A percentile compares a stretch with the other conserved stretches of the same genome.
Conservation (phyloP, 2,113 vertebrate species). For the Notothenia coriiceps region DNA sequence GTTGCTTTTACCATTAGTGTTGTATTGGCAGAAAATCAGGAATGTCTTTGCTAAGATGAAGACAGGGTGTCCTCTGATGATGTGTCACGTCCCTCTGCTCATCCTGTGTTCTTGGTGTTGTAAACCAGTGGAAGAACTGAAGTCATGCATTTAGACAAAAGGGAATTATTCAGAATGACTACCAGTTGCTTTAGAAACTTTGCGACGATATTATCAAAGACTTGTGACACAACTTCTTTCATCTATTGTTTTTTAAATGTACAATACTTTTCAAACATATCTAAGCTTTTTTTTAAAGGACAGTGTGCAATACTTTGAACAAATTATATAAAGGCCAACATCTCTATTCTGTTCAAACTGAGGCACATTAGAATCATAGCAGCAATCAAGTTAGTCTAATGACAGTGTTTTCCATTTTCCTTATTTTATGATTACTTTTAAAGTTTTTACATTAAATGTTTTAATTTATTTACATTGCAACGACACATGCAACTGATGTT, state of each 20-base stretch:
- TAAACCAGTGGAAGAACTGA: slow-evolving; percentile 18
- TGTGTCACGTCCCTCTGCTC: slow-evolving; percentile 8
- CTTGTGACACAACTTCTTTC: neutral
- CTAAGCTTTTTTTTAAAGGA: neutral
- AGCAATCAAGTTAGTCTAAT: neutral
- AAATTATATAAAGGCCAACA: neutral
- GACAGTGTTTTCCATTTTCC: neutral
- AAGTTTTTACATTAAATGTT: neutral
- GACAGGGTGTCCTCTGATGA: slow-evolving; percentile 11
- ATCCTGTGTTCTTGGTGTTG: slow-evolving; percentile 27
- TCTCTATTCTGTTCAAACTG: neutral
- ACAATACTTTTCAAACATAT: neutral
- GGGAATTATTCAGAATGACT: neutral
- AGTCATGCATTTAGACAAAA: neutral
- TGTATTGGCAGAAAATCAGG: neutral
- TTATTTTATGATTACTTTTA: neutral
- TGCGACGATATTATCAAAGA: neutral
- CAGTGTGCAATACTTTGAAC: neutral
- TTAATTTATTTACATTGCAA: neutral
- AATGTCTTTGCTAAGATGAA: neutral
- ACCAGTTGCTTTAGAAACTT: neutral
- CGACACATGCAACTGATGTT: neutral
- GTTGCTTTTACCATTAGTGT: neutral
- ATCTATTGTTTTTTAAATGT: neutral
- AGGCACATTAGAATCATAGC: neutral